Evolutionary conservation across 2,888 invertebrate species (phyloP).

Genomic region (Yponomeuta evonymella): DNA sequence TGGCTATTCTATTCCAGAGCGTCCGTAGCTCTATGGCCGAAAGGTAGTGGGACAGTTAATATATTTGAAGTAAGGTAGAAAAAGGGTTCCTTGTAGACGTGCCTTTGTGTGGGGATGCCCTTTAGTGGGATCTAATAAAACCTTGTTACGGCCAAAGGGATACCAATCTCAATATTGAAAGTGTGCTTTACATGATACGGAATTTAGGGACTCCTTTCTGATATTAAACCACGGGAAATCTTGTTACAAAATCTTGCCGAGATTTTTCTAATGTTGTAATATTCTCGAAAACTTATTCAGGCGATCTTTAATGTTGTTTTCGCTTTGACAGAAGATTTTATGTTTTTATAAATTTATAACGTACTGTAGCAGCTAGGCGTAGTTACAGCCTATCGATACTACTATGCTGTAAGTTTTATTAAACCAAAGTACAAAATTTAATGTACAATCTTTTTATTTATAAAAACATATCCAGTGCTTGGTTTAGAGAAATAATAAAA

Average conservation of each 20-base stretch:
- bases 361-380: too few relatives aligned
- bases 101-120: constrained; percentile 74
- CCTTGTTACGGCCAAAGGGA: constrained; percentile 76
- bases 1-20: constrained; percentile 30
- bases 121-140: constrained; percentile 77
- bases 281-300: background rate
- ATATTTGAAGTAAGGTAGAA: constrained; percentile 75
- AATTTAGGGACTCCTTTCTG: constrained; percentile 71
- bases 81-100: constrained; percentile 68
- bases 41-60: constrained; percentile 73
- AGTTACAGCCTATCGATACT: too few relatives aligned
- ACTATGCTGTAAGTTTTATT: too few relatives aligned
- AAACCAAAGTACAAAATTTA: too few relatives aligned
- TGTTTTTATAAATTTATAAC: background rate
- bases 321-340: background rate
- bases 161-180: constrained; percentile 75
- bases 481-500: too few relatives aligned
- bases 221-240: constrained; percentile 71
- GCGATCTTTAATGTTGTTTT: too few relatives aligned
- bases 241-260: constrained; percentile 41
- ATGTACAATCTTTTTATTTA: too few relatives aligned
- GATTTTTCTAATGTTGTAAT: constrained; percentile 1
- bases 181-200: constrained; percentile 76
- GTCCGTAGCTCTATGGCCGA: constrained; percentile 27
- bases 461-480: too few relatives aligned